These are phyloP conservation scores for Argyrosomus regius DNA, from an alignment of 2,797 vertebrate species.

Conservation along the genomic window DNA sequence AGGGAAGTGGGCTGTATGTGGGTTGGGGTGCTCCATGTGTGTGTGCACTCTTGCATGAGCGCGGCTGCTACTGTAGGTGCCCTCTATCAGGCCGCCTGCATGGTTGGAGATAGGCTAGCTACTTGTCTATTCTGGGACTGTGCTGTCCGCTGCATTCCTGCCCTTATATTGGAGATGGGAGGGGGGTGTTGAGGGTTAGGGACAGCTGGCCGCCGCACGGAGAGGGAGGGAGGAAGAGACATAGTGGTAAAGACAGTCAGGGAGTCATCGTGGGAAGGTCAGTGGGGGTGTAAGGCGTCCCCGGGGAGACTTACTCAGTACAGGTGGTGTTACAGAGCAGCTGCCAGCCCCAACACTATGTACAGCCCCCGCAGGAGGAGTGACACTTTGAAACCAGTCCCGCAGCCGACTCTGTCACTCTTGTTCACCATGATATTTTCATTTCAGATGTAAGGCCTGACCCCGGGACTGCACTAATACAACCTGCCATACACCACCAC, in stretches of 20 bases:
- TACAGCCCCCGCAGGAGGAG: slow-evolving; percentile 30
- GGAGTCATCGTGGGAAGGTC: slow-evolving; percentile 71
- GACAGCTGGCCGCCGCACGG: slow-evolving; percentile 79
- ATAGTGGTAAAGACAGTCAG: slow-evolving; percentile 44
- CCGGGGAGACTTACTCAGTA: slow-evolving; percentile 54
- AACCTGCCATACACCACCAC: slow-evolving; percentile 10
- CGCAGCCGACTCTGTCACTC: slow-evolving; percentile 51
- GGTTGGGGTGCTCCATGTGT: slow-evolving; percentile 37
- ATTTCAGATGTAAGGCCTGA: slow-evolving; percentile 49
- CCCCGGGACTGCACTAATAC: slow-evolving; percentile 26
- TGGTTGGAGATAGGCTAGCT: slow-evolving; percentile 57
- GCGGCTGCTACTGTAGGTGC: slow-evolving; percentile 55
- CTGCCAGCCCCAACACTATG: slow-evolving; percentile 83
- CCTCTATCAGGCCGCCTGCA: slow-evolving; percentile 69
- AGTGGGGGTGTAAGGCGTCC: slow-evolving; percentile 54
- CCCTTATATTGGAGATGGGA: slow-evolving; percentile 78
- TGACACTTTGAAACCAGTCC: slow-evolving; percentile 63
- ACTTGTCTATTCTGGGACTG: slow-evolving; percentile 81
- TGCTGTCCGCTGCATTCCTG: slow-evolving; percentile 78
- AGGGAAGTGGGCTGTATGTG: slow-evolving; percentile 28
- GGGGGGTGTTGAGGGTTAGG: slow-evolving; percentile 32
- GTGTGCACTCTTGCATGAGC: slow-evolving; percentile 27
- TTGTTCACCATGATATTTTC: slow-evolving; percentile 63
- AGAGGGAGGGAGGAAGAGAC: slow-evolving; percentile 28
- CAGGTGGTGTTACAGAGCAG: slow-evolving; percentile 84